Conservation (phyloP, 2,797 vertebrate genomes). For the Urosaurus nigricauda region DNA sequence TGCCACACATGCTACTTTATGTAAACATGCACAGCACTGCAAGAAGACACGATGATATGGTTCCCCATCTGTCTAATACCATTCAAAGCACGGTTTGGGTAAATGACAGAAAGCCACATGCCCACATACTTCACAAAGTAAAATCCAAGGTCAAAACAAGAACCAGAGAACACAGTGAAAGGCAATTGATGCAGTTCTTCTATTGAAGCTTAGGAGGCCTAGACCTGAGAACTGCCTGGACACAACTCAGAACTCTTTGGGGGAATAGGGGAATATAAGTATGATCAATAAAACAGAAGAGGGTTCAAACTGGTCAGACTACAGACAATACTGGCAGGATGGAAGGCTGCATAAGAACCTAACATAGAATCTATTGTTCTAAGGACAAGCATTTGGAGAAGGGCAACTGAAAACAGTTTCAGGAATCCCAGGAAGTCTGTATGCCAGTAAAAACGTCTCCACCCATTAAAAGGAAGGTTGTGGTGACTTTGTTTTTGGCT, state of each 20-base stretch:
- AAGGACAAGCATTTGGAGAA: slow-evolving; percentile 8
- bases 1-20: slow-evolving; percentile 64
- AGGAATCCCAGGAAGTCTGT: not conserved
- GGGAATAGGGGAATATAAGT: not conserved
- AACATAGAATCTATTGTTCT: not conserved
- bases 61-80: slow-evolving; percentile 67
- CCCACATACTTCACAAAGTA: slow-evolving; percentile 74
- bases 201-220: not conserved
- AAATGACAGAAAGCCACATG: slow-evolving; percentile 68
- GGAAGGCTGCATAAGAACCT: slow-evolving; percentile 39
- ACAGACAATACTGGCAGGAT: slow-evolving; percentile 49
- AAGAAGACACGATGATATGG: slow-evolving; percentile 60
- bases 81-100: slow-evolving; percentile 64
- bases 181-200: not conserved
- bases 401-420: not conserved
- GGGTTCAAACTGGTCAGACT: slow-evolving; percentile 57
- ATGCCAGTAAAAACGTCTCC: not conserved
- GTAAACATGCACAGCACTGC: slow-evolving; percentile 76
- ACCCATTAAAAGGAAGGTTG: not conserved
- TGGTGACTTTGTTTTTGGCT: not conserved
- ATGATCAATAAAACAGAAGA: slow-evolving; percentile 19
- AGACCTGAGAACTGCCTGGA: not conserved
- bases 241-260: not conserved
- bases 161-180: not conserved
- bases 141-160: slow-evolving; percentile 49